A percentile compares a stretch with the other conserved stretches of the same genome.
Conservation (phyloP, 2,888 invertebrate species). For the Agriopis aurantiaria region DNA sequence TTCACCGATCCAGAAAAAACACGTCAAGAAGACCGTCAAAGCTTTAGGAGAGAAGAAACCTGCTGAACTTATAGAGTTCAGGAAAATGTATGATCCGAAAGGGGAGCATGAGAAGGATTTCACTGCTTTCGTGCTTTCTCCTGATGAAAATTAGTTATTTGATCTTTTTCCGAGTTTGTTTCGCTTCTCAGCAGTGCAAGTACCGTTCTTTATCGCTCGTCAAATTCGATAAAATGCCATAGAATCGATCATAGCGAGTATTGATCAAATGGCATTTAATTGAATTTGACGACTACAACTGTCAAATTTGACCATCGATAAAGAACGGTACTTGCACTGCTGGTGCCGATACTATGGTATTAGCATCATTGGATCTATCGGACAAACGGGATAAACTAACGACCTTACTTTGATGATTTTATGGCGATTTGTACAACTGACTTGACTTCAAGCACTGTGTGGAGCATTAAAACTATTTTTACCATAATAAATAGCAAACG, state of each 20-base stretch:
- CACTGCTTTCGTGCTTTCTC: conserved; percentile 61
- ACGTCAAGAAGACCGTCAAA: conserved; percentile 68
- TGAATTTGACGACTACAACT: no score
- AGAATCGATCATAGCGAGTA: no score
- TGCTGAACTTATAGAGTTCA: conserved; percentile 62
- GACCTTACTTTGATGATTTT: not conserved
- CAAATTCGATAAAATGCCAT: no score
- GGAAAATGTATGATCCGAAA: conserved; percentile 70
- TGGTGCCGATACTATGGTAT: not conserved
- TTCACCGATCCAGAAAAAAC: conserved; percentile 60
- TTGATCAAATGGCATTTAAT: no score
- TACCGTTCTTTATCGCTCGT: no score
- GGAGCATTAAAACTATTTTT: conserved; percentile 58
- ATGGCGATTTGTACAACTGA: conserved; percentile 2
- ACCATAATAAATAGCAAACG: conserved; percentile 6
- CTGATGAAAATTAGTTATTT: not conserved
- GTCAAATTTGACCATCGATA: no score
- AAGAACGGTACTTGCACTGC: no score
- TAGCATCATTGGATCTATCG: not conserved
- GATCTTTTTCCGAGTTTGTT: not conserved
- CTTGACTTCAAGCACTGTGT: conserved; percentile 49
- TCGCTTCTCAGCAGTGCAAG: no score
- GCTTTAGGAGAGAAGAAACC: conserved; percentile 66
- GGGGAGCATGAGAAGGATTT: conserved; percentile 68
- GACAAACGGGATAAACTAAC: not conserved